Evolutionary conservation across 2,888 invertebrate genomes (phyloP).

Genomic region (Colostygia pectinataria): DNA sequence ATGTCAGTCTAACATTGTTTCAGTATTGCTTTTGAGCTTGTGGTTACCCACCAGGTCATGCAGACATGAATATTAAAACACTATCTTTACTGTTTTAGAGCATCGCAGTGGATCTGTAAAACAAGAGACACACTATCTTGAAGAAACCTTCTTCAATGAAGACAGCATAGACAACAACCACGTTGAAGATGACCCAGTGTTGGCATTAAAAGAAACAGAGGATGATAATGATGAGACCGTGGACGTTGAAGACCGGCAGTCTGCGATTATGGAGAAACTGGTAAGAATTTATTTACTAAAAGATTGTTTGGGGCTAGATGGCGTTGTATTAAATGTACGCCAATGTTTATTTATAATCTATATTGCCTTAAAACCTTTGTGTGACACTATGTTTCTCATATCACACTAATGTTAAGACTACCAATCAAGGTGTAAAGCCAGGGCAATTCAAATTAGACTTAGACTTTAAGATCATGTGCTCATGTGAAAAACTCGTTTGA

Average conservation of each 20-base stretch:
- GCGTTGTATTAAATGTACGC: too few relatives aligned
- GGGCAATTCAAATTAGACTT: too few relatives aligned
- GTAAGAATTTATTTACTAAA: constrained; percentile 43
- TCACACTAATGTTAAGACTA: too few relatives aligned
- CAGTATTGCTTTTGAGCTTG: too few relatives aligned
- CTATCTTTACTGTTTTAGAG: background rate
- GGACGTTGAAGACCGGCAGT: constrained; percentile 63
- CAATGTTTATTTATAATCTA: background rate
- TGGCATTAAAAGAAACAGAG: constrained; percentile 54
- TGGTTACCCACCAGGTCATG: too few relatives aligned
- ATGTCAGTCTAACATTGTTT: too few relatives aligned
- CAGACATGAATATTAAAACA: too few relatives aligned
- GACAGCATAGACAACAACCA: constrained; percentile 59
- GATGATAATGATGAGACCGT: constrained; percentile 12
- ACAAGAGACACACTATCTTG: constrained; percentile 58
- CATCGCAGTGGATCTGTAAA: constrained; percentile 55
- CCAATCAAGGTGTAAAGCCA: too few relatives aligned
- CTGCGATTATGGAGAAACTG: constrained; percentile 71
- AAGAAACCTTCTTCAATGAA: constrained; percentile 58
- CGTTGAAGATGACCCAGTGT: constrained; percentile 51
- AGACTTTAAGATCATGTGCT: too few relatives aligned
- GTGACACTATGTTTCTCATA: too few relatives aligned
- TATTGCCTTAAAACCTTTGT: background rate
- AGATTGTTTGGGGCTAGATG: too few relatives aligned
- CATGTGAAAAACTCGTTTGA: too few relatives aligned